phyloP scores from a whole-genome alignment of 2,797 vertebrate genomes.

The Megalops cyprinoides region DNA sequence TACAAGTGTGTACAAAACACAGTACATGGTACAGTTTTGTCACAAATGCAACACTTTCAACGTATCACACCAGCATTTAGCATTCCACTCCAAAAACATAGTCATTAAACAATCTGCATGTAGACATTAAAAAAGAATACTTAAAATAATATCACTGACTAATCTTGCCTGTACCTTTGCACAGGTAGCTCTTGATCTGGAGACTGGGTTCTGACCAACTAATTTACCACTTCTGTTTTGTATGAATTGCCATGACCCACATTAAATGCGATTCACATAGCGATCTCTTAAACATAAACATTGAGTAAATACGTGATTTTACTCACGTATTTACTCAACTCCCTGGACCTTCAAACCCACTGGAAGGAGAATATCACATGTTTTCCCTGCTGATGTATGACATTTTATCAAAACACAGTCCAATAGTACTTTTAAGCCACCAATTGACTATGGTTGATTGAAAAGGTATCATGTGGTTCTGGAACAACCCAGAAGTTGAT shows the following conservation, averaged over 20 bases:
- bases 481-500: slow-evolving; percentile 69
- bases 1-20: neutral
- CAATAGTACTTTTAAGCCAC: slow-evolving; percentile 60
- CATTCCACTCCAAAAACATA: neutral
- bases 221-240: neutral
- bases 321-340: neutral
- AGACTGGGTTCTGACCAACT: neutral
- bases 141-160: neutral
- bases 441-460: slow-evolving; percentile 66
- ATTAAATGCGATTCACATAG: neutral
- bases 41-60: neutral
- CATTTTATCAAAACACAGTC: slow-evolving; percentile 51
- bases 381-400: slow-evolving; percentile 61
- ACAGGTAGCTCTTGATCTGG: neutral
- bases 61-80: neutral
- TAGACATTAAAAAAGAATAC: neutral
- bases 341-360: neutral
- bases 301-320: neutral
- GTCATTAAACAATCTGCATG: neutral
- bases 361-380: neutral
- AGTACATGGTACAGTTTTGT: neutral
- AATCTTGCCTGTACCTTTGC: neutral
- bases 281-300: neutral
- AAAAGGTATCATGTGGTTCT: slow-evolving; percentile 76
- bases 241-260: neutral